phyloP scores from a whole-genome alignment of 2,888 invertebrate species.

The Diarsia dahlii region DNA sequence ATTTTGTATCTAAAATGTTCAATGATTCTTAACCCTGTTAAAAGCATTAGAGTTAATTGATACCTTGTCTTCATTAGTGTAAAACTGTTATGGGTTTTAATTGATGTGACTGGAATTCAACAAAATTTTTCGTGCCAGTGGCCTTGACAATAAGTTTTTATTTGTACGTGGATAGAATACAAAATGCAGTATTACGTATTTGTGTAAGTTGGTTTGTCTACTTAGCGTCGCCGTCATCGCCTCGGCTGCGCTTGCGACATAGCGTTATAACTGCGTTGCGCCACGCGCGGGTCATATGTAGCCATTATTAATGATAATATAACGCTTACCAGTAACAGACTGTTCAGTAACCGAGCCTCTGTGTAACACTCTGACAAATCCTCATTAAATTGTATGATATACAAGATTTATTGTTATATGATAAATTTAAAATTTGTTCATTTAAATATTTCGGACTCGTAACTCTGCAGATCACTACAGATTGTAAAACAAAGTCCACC shows the following conservation, averaged over 20 bases:
- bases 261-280: conserved; percentile 70
- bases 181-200: conserved; percentile 50
- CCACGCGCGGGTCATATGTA: conserved; percentile 70
- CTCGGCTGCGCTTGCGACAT: conserved; percentile 72
- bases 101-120: conserved; percentile 25
- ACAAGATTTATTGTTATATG: background rate
- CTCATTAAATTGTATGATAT: conserved; percentile 6
- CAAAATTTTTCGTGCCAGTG: conserved; percentile 11
- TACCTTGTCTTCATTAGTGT: conserved; percentile 23
- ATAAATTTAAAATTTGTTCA: too few relatives aligned
- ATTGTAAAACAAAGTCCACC: too few relatives aligned
- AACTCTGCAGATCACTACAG: background rate
- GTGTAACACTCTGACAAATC: conserved; percentile 27
- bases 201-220: conserved; percentile 58
- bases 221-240: conserved; percentile 64
- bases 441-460: background rate
- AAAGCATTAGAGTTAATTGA: conserved; percentile 39
- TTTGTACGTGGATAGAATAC: conserved; percentile 42
- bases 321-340: conserved; percentile 58
- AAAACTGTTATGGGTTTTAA: conserved; percentile 18
- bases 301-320: conserved; percentile 71
- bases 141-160: conserved; percentile 44
- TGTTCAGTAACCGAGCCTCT: conserved; percentile 27
- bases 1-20: conserved; percentile 1
- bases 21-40: conserved; percentile 3